Percentiles rank a stretch among this genome's conserved stretches.
Evolutionary conservation across 2,113 vertebrate species (phyloP).

Genomic region (Hippolais icterina): DNA sequence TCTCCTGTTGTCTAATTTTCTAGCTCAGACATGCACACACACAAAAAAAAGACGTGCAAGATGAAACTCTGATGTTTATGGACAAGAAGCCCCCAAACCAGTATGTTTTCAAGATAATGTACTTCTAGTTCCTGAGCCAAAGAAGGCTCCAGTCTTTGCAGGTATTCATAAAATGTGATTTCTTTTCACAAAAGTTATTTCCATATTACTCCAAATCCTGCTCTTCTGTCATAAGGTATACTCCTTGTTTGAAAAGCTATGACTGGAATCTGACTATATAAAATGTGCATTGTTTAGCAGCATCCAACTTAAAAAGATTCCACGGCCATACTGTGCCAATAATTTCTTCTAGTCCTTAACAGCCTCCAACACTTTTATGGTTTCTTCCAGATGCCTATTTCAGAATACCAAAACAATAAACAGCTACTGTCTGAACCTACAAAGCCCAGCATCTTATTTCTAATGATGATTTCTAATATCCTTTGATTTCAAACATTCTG

Average conservation of each 20-base stretch:
- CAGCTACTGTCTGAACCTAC: not conserved
- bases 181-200: not conserved
- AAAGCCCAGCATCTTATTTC: not conserved
- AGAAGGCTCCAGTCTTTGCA: not conserved
- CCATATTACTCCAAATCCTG: not conserved
- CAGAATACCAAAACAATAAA: not conserved
- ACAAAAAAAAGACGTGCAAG: not conserved
- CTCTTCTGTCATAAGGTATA: not conserved
- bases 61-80: not conserved
- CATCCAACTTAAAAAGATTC: not conserved
- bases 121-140: not conserved
- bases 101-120: not conserved
- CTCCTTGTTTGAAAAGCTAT: not conserved
- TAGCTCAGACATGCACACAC: not conserved
- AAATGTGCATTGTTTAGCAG: not conserved
- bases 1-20: not conserved
- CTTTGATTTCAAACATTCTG: not conserved
- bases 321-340: not conserved
- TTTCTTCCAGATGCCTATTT: not conserved
- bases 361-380: not conserved
- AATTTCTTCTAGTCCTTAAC: not conserved
- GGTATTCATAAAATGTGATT: not conserved
- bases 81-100: not conserved
- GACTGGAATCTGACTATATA: not conserved
- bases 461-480: not conserved